phyloP scores from a whole-genome alignment of 2,888 invertebrate genomes.

The Drosophila pseudotalamancana region DNA sequence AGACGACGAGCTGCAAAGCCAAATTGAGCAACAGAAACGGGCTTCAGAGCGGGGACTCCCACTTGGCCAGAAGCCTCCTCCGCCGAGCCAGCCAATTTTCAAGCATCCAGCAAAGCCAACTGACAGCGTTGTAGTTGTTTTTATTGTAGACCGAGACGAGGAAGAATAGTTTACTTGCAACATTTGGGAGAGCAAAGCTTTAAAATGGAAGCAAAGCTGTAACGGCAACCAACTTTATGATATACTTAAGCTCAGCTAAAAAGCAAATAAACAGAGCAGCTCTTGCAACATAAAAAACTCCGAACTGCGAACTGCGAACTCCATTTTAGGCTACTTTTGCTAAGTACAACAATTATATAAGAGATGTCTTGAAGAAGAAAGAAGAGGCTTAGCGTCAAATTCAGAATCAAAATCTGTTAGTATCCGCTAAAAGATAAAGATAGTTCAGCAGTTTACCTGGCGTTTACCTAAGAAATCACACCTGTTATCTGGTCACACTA shows the following conservation, averaged over 20 bases:
- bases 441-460: too few relatives aligned
- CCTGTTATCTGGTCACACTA: too few relatives aligned
- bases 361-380: too few relatives aligned
- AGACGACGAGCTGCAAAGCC: slow-evolving; percentile 23
- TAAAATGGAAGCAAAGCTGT: not conserved
- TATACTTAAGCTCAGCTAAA: too few relatives aligned
- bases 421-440: too few relatives aligned
- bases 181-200: not conserved
- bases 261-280: not conserved
- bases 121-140: slow-evolving; percentile 6
- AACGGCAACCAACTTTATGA: not conserved
- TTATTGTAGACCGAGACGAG: slow-evolving; percentile 6
- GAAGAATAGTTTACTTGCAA: not conserved
- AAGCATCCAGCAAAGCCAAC: slow-evolving; percentile 18
- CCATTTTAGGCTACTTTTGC: too few relatives aligned
- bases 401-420: too few relatives aligned
- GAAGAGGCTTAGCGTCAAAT: too few relatives aligned
- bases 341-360: too few relatives aligned
- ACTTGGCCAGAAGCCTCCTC: slow-evolving; percentile 5
- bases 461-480: too few relatives aligned
- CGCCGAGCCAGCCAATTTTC: slow-evolving; percentile 9
- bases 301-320: too few relatives aligned
- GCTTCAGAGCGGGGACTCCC: slow-evolving; percentile 1
- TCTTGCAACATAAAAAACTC: too few relatives aligned
- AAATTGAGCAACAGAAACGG: slow-evolving; percentile 40